Base-by-base conservation (phyloP, 2,888 invertebrate genomes). In the Cephus pulcher region DNA sequence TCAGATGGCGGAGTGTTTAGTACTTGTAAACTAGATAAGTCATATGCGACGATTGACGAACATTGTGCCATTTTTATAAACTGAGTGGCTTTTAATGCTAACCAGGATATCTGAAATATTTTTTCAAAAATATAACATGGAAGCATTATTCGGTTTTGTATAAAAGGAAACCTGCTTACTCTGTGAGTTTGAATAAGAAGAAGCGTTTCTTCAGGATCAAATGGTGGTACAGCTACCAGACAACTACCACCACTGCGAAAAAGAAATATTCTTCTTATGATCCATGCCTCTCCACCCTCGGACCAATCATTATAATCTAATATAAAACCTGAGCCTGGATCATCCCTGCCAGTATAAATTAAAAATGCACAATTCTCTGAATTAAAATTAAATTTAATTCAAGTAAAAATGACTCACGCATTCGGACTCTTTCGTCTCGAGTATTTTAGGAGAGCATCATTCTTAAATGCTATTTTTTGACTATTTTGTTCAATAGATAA, bases 41-140 rank as follows among this genome's bases (percentile, higher is more conserved):
- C 78, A 32, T 78, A 78, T 11, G 75, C 78, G n/a, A 78, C 68
- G 70, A 75, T 78, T 75, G 78, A 69, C 33, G 74, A 40, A 34
- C 78, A 78, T 34, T 78, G 68, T 37, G 34, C 74, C 2, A 78
- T 15, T 70, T 75, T 33, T 30, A 37, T 33, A 40, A 78, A 69
- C 32, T 78, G 70, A 30, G 33, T 15, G 15, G 75, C 34, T 34
- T 71, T 56, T 56, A 56, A 56, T 23, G 56, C 56, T 56, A 56
- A 56, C 56, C 56, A 56, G 56, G 56, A 56, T 56, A 56, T 56
- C 56, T 56, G 56, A 1, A 56, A 56, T 56, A 9, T 56, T 23
- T 23, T 56, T 35, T 56, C 9, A 23, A 15, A 9, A 6, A 23
- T 56, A 23, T 23, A 56, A 56, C 56, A 56, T 56, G 56, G 56